These are phyloP conservation scores for Geophilus truncorum DNA, from an alignment of 2,888 invertebrate species.

Conservation along the genomic window DNA sequence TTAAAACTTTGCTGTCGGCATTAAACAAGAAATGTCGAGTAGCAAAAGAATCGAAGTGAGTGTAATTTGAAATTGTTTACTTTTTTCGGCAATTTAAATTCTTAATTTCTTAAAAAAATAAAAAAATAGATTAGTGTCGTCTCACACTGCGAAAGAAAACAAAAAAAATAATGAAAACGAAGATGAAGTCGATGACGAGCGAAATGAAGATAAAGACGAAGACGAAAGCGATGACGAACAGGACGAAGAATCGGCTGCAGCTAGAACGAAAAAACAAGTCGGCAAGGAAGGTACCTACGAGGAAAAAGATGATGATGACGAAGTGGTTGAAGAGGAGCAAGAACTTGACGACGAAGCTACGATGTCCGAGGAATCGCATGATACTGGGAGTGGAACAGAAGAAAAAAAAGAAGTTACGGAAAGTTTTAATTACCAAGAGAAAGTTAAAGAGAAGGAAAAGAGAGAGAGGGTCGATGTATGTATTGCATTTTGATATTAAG, in stretches of 20 bases:
- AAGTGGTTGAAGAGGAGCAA: neutral
- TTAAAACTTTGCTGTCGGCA: constrained; percentile 42
- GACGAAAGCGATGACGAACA: constrained; percentile 39
- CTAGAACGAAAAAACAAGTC: neutral
- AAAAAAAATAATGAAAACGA: neutral
- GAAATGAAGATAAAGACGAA: neutral
- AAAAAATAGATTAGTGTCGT: no score
- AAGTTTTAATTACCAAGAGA: constrained; percentile 48
- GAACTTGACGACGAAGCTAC: constrained; percentile 56
- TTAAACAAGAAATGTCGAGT: constrained; percentile 41
- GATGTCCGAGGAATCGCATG: constrained; percentile 47
- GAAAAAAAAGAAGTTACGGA: constrained; percentile 43
- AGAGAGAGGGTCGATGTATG: constrained; percentile 8
- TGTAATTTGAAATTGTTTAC: neutral
- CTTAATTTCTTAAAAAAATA: no score
- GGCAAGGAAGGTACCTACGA: constrained; percentile 40
- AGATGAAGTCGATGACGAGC: neutral
- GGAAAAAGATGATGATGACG: constrained; percentile 35
- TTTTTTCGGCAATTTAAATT: no score
- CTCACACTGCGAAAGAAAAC: no score
- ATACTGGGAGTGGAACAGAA: constrained; percentile 40
- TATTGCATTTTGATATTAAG: neutral
- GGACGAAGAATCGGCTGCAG: constrained; percentile 53
- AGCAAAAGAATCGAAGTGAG: neutral
- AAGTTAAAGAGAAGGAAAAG: constrained; percentile 36